These are phyloP conservation scores for Drosophila leonis DNA, from an alignment of 2,888 invertebrate genomes.

Conservation along the genomic window DNA sequence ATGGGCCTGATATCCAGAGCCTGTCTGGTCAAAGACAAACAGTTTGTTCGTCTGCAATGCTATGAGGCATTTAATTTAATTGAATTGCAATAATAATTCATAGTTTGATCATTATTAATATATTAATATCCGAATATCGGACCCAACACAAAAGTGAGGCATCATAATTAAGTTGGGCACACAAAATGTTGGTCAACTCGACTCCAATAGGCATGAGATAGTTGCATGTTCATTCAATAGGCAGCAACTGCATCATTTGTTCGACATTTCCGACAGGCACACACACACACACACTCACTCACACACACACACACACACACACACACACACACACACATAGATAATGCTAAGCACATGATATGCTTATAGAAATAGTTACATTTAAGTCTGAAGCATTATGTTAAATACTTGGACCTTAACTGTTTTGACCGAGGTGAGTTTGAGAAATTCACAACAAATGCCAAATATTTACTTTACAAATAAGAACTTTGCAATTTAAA, in stretches of 20 bases:
- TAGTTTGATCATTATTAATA: constrained; percentile 59
- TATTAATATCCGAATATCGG: constrained; percentile 54
- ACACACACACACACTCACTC: constrained; percentile 9
- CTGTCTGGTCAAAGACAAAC: constrained; percentile 12
- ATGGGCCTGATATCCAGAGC: too few species aligned
- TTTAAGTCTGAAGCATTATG: constrained; percentile 17
- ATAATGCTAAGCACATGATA: constrained; percentile 16
- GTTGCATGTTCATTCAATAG: constrained; percentile 24
- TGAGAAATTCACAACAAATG: not conserved
- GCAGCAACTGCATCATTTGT: constrained; percentile 50
- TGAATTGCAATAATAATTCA: constrained; percentile 47
- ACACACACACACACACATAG: constrained; percentile 5
- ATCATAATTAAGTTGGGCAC: constrained; percentile 6
- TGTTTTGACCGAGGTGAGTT: constrained; percentile 8
- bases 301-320: constrained; percentile 5
- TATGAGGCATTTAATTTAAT: constrained; percentile 19
- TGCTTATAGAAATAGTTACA: constrained; percentile 27
- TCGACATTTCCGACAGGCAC: constrained; percentile 57
- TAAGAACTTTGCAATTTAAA: too few species aligned
- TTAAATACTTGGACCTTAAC: constrained; percentile 14
- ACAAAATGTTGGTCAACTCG: constrained; percentile 5
- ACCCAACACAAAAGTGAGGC: constrained; percentile 21
- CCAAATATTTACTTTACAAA: too few species aligned
- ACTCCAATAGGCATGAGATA: constrained; percentile 8
- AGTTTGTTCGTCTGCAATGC: constrained; percentile 5